phyloP scores from a whole-genome alignment of 2,888 invertebrate species.

The Elgonia sp. region DNA sequence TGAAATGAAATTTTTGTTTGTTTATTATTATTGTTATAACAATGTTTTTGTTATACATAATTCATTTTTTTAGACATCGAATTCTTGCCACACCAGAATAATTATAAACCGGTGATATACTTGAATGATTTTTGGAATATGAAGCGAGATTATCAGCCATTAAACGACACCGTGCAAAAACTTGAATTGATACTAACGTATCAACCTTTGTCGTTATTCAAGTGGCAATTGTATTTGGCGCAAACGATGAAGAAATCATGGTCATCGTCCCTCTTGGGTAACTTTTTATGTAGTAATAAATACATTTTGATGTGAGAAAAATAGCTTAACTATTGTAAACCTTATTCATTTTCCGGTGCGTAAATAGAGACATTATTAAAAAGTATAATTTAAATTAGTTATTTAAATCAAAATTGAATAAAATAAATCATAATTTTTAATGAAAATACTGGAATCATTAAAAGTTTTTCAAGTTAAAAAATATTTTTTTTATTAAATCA shows the following conservation, averaged over 20 bases:
- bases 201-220: slow-evolving; percentile 97
- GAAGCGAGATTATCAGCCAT: slow-evolving; percentile 96
- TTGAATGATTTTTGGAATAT: slow-evolving; percentile 99
- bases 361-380: too few relatives aligned
- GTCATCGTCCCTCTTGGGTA: slow-evolving; percentile 87
- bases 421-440: too few relatives aligned
- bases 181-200: slow-evolving; percentile 92
- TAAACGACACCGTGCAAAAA: slow-evolving; percentile 94
- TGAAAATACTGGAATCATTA: too few relatives aligned
- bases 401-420: slow-evolving; percentile 6
- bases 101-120: slow-evolving; percentile 97
- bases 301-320: neutral
- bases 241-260: slow-evolving; percentile 97
- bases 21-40: slow-evolving; percentile 14
- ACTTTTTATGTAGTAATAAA: slow-evolving; percentile 18
- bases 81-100: slow-evolving; percentile 94
- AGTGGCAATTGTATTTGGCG: slow-evolving; percentile 99
- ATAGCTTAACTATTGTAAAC: neutral
- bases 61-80: slow-evolving; percentile 89
- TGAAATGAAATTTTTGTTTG: slow-evolving; percentile 2
- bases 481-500: too few relatives aligned
- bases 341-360: too few relatives aligned
- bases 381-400: too few relatives aligned
- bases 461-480: too few relatives aligned
- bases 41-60: too few relatives aligned